Base-by-base conservation (phyloP, 35 echinoderm and acorn worm species). In the Heliocidaris tuberculata region DNA sequence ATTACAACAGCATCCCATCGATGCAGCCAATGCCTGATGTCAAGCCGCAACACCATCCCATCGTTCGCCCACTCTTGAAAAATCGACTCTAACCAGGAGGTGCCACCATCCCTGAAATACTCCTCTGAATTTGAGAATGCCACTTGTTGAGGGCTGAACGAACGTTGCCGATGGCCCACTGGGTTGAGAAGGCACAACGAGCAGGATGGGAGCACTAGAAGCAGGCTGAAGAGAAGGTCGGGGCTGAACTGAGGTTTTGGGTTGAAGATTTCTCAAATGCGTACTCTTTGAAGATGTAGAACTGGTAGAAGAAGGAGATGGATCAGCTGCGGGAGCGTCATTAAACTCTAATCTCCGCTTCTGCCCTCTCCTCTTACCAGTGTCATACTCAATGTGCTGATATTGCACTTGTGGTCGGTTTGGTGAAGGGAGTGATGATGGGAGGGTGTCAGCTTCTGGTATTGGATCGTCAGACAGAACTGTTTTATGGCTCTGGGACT, bases 1-100 rank as follows among this genome's bases (percentile, higher is more conserved):
- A 96, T 96, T 47, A 96, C 94, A 9, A 96, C 94, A 93, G 94
- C 70, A 65, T 97, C 96, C 96, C 96, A 97, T 59, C 96, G 89
- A n/a, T 97, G 96, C 13, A 97, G 92, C 96, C 96, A 97, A 48
- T 95, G 96, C 13, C 96, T 24, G 78, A 95, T 95, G 61, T 95
- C 94, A 48, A 97, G 94, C 16, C 96, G 30, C 9, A 97, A 48
- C 11, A 97, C 94, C 96, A 97, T 95, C 27, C 96, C 96, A 30
- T 97, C 94, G 60, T 95, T 54, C 47, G n/a, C 35, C 91, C 96
- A 97, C 90, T 95, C 96, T 56, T 95, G 59, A 85, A 97, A 97
- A 19, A 97, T 90, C 5, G 90, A 88, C 24, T 95, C 94, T 0
- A 95, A 71, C 88, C 96, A 97, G 49, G 94, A 93, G 47, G 96